Percentiles rank a stretch among this genome's conserved stretches.
Evolutionary conservation across 1,140 invertebrate genomes (phyloP).

Genomic region (Panagrolaimus sp.): DNA sequence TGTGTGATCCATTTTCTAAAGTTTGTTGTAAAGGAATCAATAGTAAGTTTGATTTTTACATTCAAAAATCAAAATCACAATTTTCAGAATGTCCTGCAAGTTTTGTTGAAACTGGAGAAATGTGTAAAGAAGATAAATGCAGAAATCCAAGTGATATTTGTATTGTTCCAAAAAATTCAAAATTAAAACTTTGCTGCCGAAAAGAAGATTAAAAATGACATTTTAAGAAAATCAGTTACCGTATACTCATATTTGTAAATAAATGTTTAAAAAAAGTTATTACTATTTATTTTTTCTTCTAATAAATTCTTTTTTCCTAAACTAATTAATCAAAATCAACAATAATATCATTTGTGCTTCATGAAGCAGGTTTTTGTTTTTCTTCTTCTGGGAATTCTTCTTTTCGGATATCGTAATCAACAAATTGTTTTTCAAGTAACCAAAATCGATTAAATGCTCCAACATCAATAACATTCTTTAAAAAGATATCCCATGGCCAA

Average conservation of each 20-base stretch:
- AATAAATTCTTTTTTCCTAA: no score
- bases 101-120: conserved; percentile 46
- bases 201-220: conserved; percentile 26
- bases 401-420: conserved; percentile 43
- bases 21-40: conserved; percentile 53
- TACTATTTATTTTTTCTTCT: no score
- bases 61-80: conserved; percentile 12
- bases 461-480: conserved; percentile 43
- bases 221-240: no score
- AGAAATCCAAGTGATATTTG: conserved; percentile 34
- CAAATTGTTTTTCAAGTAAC: conserved; percentile 37
- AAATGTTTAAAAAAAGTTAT: no score
- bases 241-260: no score
- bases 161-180: conserved; percentile 40
- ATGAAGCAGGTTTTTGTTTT: background rate
- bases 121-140: conserved; percentile 32
- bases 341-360: background rate
- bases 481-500: conserved; percentile 44
- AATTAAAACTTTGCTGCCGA: conserved; percentile 40
- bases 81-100: conserved; percentile 47
- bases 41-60: conserved; percentile 32
- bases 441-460: conserved; percentile 45
- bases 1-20: conserved; percentile 46
- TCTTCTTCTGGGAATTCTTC: conserved; percentile 30
- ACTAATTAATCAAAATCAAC: background rate